Percentiles rank a stretch among this genome's conserved stretches.
Evolutionary conservation across 2,113 vertebrate genomes (phyloP).

Genomic region (Aptenodytes patagonicus): DNA sequence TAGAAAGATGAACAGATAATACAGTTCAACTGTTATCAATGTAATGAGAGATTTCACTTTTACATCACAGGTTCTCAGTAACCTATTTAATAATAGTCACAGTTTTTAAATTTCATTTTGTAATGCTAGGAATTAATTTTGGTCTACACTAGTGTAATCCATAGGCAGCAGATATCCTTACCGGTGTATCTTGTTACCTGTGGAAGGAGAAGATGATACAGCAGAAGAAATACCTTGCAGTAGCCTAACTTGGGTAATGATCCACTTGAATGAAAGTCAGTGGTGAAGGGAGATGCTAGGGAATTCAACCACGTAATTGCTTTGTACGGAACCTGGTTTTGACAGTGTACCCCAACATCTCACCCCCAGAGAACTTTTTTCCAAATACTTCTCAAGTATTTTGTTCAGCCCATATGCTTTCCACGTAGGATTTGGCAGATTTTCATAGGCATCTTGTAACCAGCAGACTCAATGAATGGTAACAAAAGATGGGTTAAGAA

Average conservation of each 20-base stretch:
- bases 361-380: neutral
- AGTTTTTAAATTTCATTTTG: constrained; percentile 12
- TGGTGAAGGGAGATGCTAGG: neutral
- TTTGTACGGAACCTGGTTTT: neutral
- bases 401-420: neutral
- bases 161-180: neutral
- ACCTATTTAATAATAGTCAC: constrained; percentile 10
- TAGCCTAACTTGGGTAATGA: neutral
- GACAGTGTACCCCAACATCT: neutral
- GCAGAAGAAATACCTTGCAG: neutral
- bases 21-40: neutral
- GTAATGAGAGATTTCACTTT: constrained; percentile 29
- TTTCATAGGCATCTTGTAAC: neutral
- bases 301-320: neutral
- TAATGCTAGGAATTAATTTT: constrained; percentile 26
- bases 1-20: constrained; percentile 7
- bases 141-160: neutral
- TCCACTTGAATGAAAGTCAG: neutral
- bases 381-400: neutral
- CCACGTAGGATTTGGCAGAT: neutral
- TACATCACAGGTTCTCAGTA: constrained; percentile 19
- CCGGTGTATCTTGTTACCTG: constrained; percentile 3
- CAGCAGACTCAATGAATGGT: neutral
- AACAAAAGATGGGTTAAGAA: neutral
- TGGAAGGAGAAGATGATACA: neutral